phyloP scores from a whole-genome alignment of 2,113 vertebrate species.

The Actinemys pallida region DNA sequence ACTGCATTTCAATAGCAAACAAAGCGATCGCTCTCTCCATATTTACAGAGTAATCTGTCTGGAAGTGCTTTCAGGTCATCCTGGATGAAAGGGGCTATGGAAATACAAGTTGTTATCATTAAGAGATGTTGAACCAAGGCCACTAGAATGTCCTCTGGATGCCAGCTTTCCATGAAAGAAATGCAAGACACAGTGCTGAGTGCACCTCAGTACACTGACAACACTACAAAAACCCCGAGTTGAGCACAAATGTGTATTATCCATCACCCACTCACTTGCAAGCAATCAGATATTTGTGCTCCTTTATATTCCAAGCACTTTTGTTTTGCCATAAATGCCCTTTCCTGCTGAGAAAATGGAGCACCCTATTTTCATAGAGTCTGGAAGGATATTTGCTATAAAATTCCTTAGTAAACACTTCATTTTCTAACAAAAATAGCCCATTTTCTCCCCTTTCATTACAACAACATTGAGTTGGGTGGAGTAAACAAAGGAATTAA shows the following conservation, averaged over 20 bases:
- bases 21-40: not conserved
- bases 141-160: not conserved
- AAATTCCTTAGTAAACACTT: not conserved
- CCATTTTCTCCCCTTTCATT: conserved; percentile 30
- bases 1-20: not conserved
- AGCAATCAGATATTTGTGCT: not conserved
- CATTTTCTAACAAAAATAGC: not conserved
- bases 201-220: not conserved
- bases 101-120: not conserved
- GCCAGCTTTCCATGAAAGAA: not conserved
- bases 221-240: not conserved
- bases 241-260: not conserved
- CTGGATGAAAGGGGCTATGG: not conserved
- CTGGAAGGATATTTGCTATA: not conserved
- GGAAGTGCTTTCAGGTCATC: not conserved
- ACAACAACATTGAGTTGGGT: conserved; percentile 44
- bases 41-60: not conserved
- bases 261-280: conserved; percentile 31
- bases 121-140: not conserved
- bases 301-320: not conserved
- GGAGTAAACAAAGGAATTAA: conserved; percentile 57
- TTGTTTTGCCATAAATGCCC: not conserved
- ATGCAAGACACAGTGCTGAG: not conserved
- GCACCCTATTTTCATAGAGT: not conserved
- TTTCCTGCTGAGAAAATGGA: not conserved